phyloP scores from a whole-genome alignment of 2,113 vertebrate species.

The Burhinus bistriatus region DNA sequence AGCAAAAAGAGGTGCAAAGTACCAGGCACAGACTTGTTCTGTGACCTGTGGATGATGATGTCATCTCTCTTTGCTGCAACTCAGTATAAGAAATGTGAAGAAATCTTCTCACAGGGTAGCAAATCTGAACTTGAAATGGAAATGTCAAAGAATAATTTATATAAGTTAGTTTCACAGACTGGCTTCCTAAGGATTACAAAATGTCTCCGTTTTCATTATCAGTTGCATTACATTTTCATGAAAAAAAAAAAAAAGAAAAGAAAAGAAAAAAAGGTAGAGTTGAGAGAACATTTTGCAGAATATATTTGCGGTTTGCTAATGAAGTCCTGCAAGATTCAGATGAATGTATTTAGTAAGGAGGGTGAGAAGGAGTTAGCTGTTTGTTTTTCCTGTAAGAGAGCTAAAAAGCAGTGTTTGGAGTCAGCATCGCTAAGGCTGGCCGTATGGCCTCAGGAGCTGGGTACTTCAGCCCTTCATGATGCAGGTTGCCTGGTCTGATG shows the following conservation, averaged over 20 bases:
- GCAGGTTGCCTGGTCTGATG: neutral
- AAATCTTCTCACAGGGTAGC: neutral
- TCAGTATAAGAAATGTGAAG: neutral
- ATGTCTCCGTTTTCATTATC: neutral
- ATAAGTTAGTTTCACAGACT: neutral
- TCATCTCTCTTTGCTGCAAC: neutral
- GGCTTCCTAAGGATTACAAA: neutral
- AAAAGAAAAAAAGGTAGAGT: neutral
- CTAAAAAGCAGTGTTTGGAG: neutral
- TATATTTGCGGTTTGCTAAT: neutral
- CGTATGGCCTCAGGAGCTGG: neutral
- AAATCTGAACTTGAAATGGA: neutral
- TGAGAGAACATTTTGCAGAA: neutral
- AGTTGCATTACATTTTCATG: neutral
- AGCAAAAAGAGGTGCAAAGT: neutral
- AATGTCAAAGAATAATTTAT: neutral
- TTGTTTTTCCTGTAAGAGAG: neutral
- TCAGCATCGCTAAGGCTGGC: neutral
- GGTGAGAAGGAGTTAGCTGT: neutral
- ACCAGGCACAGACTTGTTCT: neutral
- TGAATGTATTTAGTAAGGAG: neutral
- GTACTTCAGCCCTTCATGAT: neutral
- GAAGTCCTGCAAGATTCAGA: neutral
- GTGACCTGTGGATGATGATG: neutral
- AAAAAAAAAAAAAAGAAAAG: neutral